Base-by-base conservation (phyloP, 2,888 invertebrate species). In the Mimas tiliae region DNA sequence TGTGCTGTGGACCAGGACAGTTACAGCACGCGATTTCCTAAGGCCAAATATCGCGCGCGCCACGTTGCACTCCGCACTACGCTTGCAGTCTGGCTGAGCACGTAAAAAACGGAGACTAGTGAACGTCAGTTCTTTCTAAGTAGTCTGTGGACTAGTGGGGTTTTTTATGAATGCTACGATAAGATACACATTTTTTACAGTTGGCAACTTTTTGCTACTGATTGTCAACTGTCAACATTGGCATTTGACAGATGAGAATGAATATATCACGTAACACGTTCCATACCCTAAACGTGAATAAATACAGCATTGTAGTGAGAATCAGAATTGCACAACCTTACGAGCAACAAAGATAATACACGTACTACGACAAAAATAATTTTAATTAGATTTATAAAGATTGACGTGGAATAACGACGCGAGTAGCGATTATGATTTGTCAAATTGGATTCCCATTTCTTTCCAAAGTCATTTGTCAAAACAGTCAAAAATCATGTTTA, bases 401-500 rank as follows among this genome's bases (percentile, higher is more conserved):
- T 9, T 38, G 66, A 66, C 63, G 66, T 66, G 66, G 45, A 64
- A 47, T 45, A 51, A 27, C 9, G 27, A 1, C 4, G 11, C 38
- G 21, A 34, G 16, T 64, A 11, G 6, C 12, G 27, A 4, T 4
- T 27, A 27, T 69, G 69, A 67, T 69, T 64, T 52, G 63, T 58
- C 64, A 48, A 65, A 51, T 64, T 64, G 62, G 65, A 66, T 65
- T 67, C 62, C 62, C 64, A 66, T 65, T 63, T n/a, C n/a, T n/a
- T 68, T 62, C 63, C 65, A 69, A 8, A 8, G 7, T 48, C 71
- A 71, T 50, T 69, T 69, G 72, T 74, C 72, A 67, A 71, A 73
- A 70, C 71, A 71, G 72, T 71, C 64, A 62, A 73, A 72, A 78
- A 82, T 75, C 76, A 79, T 78, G 79, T 74, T 74, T 79, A 79